Conservation (phyloP, 2,888 invertebrate genomes). For the Electrophaes corylata region DNA sequence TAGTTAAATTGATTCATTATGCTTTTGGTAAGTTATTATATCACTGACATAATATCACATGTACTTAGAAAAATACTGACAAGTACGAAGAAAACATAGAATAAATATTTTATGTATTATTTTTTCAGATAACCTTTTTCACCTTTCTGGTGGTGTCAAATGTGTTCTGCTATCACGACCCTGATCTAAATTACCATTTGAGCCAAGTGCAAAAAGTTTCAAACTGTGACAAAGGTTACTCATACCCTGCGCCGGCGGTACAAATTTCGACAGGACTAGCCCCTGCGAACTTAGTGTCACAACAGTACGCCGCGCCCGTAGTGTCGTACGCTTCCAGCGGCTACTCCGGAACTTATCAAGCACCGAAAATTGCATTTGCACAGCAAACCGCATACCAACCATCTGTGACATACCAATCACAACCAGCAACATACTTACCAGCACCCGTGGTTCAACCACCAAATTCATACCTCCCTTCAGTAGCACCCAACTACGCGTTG, state of each 20-base stretch:
- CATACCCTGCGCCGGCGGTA: slow-evolving; percentile 81
- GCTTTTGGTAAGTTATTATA: slow-evolving; percentile 63
- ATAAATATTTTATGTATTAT: slow-evolving; percentile 35
- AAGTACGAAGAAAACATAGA: neutral
- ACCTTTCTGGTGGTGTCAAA: slow-evolving; percentile 53
- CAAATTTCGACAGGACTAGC: slow-evolving; percentile 74
- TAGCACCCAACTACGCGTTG: slow-evolving; percentile 50
- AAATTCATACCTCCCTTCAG: slow-evolving; percentile 49
- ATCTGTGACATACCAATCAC: slow-evolving; percentile 50
- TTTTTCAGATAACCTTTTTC: slow-evolving; percentile 64
- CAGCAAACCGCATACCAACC: slow-evolving; percentile 41
- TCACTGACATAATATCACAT: slow-evolving; percentile 17
- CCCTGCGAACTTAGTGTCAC: slow-evolving; percentile 43
- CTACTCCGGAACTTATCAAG: slow-evolving; percentile 58
- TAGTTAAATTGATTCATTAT: slow-evolving; percentile 50
- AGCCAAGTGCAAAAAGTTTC: slow-evolving; percentile 68
- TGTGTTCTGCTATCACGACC: slow-evolving; percentile 73
- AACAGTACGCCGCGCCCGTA: slow-evolving; percentile 41
- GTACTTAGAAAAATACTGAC: no score
- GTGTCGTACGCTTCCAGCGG: slow-evolving; percentile 36
- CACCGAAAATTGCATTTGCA: slow-evolving; percentile 64
- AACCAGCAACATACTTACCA: slow-evolving; percentile 51
- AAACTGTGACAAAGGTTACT: slow-evolving; percentile 77
- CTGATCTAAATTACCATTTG: slow-evolving; percentile 77
- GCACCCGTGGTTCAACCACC: slow-evolving; percentile 40